Percentiles rank a stretch among this genome's conserved stretches.
Conservation (phyloP, 2,888 invertebrate species). For the Spicauda simplicius region DNA sequence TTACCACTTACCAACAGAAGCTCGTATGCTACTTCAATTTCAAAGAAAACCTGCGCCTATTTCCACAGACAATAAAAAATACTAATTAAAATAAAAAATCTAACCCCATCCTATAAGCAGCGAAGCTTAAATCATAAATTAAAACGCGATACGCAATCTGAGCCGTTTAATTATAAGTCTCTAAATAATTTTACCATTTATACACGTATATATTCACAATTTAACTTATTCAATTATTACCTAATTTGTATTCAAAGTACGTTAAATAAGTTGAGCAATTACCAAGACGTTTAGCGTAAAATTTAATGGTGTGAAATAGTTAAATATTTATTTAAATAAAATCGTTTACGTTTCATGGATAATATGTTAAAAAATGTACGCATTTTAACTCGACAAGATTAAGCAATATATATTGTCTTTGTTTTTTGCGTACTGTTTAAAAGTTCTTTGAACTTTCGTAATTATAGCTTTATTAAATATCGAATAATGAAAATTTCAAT, state of each 20-base stretch:
- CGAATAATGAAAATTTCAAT: no score
- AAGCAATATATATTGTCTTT: no score
- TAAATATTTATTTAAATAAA: slow-evolving; percentile 15
- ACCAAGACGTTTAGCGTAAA: slow-evolving; percentile 17
- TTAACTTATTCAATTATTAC: slow-evolving; percentile 24
- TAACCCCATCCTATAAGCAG: slow-evolving; percentile 2
- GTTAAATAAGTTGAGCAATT: slow-evolving; percentile 25
- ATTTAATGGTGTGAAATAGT: slow-evolving; percentile 28
- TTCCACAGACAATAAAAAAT: no score
- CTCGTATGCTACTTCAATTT: no score
- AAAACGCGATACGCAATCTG: slow-evolving; percentile 24
- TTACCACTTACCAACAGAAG: no score
- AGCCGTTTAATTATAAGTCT: slow-evolving; percentile 29
- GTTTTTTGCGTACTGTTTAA: no score
- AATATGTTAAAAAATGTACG: neutral
- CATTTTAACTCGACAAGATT: neutral
- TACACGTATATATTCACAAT: slow-evolving; percentile 18
- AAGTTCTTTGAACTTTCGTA: no score
- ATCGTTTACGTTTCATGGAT: slow-evolving; percentile 8
- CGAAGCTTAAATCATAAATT: slow-evolving; percentile 24
- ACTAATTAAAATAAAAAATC: neutral
- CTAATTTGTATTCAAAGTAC: slow-evolving; percentile 30
- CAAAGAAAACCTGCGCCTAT: no score
- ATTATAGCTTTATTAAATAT: no score
- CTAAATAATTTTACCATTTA: slow-evolving; percentile 24